These are phyloP conservation scores for Apteryx mantelli DNA, from an alignment of 2,113 vertebrate species.

Conservation along the genomic window DNA sequence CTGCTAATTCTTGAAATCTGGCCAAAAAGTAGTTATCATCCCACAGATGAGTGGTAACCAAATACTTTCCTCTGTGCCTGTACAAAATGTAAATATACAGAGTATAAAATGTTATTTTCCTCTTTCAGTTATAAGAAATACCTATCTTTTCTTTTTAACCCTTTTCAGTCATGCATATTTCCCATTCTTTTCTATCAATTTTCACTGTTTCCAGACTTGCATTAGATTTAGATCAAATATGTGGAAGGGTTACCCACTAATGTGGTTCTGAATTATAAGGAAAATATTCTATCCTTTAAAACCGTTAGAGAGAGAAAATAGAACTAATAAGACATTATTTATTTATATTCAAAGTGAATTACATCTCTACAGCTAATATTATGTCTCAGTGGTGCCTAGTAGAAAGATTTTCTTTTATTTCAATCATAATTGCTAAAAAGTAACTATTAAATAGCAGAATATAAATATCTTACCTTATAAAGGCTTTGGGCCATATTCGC, in stretches of 20 bases:
- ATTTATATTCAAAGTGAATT: not conserved
- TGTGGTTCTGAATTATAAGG: not conserved
- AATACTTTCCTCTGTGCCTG: not conserved
- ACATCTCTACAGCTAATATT: not conserved
- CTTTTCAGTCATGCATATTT: not conserved
- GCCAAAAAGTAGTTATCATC: conserved; percentile 25
- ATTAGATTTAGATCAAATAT: not conserved
- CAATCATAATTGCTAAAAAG: not conserved
- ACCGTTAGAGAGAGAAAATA: not conserved
- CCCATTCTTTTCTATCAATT: not conserved
- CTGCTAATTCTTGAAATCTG: conserved; percentile 46
- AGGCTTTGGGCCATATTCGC: not conserved
- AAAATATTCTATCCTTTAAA: not conserved
- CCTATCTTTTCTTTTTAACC: not conserved
- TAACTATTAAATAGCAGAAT: not conserved
- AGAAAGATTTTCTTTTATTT: not conserved
- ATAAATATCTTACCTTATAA: not conserved
- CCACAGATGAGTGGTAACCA: not conserved
- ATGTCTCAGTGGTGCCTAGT: not conserved
- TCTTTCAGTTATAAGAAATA: not conserved
- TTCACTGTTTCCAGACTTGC: not conserved
- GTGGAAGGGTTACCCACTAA: not conserved
- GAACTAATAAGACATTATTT: not conserved
- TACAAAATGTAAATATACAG: not conserved
- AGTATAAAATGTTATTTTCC: not conserved